These are phyloP conservation scores for Scaptomyza pallida DNA, from an alignment of 1,140 invertebrate genomes.

Conservation along the genomic window DNA sequence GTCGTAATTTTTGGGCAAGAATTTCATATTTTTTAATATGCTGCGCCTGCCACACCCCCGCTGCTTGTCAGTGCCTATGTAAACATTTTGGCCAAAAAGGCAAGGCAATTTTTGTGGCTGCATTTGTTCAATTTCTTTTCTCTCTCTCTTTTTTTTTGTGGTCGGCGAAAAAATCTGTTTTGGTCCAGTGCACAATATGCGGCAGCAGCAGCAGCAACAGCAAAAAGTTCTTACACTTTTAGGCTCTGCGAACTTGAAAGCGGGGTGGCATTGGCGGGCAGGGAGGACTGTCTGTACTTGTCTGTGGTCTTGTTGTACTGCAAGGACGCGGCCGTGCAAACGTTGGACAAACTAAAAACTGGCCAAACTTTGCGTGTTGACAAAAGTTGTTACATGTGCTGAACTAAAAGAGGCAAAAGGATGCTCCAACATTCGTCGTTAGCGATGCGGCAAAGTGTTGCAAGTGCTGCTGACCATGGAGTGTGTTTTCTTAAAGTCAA, in stretches of 20 bases:
- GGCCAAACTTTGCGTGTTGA: constrained; percentile 45
- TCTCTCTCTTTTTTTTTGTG: constrained; percentile 4
- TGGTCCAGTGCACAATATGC: not conserved
- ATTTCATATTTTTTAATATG: constrained; percentile 39
- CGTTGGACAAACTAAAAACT: constrained; percentile 3
- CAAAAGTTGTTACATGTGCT: constrained; percentile 52
- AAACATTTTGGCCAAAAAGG: constrained; percentile 28
- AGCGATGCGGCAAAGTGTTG: constrained; percentile 15
- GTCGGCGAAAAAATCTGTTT: not conserved
- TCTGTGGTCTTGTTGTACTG: constrained; percentile 2
- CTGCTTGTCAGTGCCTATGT: constrained; percentile 7
- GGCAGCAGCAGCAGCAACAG: not conserved
- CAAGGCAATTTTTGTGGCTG: constrained; percentile 24
- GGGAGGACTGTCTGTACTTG: not conserved
- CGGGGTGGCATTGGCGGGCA: not conserved
- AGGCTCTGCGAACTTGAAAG: not conserved
- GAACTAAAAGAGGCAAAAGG: constrained; percentile 16
- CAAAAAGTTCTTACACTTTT: constrained; percentile 12
- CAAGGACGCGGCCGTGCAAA: constrained; percentile 4
- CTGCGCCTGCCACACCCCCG: not conserved
- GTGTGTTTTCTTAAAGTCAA: too few species aligned
- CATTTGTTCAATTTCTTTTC: constrained; percentile 25
- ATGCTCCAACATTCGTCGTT: constrained; percentile 12
- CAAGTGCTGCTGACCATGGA: constrained; percentile 48
- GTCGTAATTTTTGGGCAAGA: constrained; percentile 30